Evolutionary conservation across 1,140 invertebrate genomes (phyloP), one percentile per base, ranked within the genome.

Genomic region (Nasonia longicornis): DNA sequence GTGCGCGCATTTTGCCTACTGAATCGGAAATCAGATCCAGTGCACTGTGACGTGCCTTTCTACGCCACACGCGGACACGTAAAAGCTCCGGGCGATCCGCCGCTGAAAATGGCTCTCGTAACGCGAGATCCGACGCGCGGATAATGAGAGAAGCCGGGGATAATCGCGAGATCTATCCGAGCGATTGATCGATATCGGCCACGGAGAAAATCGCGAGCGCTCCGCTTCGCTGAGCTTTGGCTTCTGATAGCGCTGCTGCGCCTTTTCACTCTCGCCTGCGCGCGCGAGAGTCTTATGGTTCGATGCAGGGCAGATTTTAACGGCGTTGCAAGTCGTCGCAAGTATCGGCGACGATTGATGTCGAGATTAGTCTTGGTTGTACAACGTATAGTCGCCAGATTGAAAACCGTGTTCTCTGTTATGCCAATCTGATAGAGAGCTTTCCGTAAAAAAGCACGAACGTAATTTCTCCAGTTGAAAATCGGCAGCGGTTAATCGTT

Each of bases 1-100:
- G 16, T 38, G 38, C 12, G 20, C 16, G 58, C 6, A 63, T 48
- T 75, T 75, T 75, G 48, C 74, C 11, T 26, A 31, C 12, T n/a
- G 71, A 64, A 35, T 64, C 73, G 12, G 45, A 66, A 77, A 77
- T 77, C 63, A 31, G 76, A 77, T 77, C 76, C 35, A 77, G 75
- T 20, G 6, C 75, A 77, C 58, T 64, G 26, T 63, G 75, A 77
- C 75, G 42, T 12, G 22, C 16, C 63, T 76, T 66, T 76, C 58
- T 66, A 76, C 3, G 42, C 42, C 42, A 45, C 42, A 45, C 2
- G 10, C 12, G 10, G 4, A 45, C 14, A 48, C 14, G 45, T 48
- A 48, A 48, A 38, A 16, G 69, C 35, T 35, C 42, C n/a, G 20
- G 35, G 64, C 38, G 38, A 42, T 42, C 10, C 38, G 38, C 38